Evolutionary conservation across 2,888 invertebrate genomes (phyloP), one percentile per base, ranked within the genome.

Genomic region (Lomographa bimaculata): DNA sequence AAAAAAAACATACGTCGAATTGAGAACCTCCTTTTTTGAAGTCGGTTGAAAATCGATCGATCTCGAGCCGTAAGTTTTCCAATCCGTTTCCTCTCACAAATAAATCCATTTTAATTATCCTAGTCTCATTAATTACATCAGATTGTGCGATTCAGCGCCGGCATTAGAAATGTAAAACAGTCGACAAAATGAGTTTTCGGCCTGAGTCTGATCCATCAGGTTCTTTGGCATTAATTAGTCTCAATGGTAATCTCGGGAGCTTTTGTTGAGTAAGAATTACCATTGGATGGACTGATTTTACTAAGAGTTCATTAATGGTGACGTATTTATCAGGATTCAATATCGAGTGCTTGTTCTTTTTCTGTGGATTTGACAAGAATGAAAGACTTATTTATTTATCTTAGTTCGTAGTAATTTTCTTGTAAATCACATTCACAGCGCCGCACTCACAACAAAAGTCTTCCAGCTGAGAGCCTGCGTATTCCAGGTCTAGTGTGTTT

Each of bases 81-180:
- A 5, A 30, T 6, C 16, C n/a, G n/a, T 14, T 25, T 18, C 18
- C 26, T 57, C 51, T 60, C 50, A 48, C 57, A 69, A 75, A 72
- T 70, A 66, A 75, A 72, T 68, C 67, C 63, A 59, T 62, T 70
- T 73, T 76, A 74, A 77, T 79, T 73, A 75, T 71, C 60, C 60
- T 40, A 52, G 55, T 50, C 70, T 71, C 75, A 76, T 79, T 80
- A 79, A 79, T 78, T 74, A 75, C 68, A 54, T 64, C 63, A 71
- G 71, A 77, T 72, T 72, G 69, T 60, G 60, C 61, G 60, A 62
- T 60, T 56, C 61, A 55, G 20, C 55, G 21, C 54, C 44, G 58
- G 63, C 64, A 79, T 79, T 78, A 74, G 76, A 78, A 81, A 81
- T 82, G 78, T 82, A 79, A 82, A 82, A 72, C 69, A 76, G 79